phyloP scores from a whole-genome alignment of 1,140 invertebrate genomes.

The Oedothorax gibbosus region DNA sequence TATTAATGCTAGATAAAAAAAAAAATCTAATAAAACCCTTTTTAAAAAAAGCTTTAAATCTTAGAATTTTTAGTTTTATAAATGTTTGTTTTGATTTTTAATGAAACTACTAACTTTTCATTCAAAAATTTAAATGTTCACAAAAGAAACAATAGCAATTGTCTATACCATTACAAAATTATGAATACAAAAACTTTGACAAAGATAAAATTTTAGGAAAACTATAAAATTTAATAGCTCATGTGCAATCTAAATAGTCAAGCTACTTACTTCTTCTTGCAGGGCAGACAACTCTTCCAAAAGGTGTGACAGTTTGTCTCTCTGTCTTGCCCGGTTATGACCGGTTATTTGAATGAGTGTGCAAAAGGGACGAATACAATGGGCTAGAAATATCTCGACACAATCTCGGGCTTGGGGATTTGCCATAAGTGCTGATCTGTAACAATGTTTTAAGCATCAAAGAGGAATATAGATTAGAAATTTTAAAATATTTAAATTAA shows the following conservation, averaged over 20 bases:
- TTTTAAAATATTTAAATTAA: not conserved
- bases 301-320: conserved; percentile 91
- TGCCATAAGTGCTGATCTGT: conserved; percentile 55
- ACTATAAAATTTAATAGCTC: not conserved
- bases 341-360: conserved; percentile 79
- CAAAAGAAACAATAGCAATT: not conserved
- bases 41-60: too few species aligned
- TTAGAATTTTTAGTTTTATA: too few species aligned
- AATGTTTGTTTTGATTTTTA: too few species aligned
- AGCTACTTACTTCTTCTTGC: conserved; percentile 85
- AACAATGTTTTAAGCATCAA: conserved; percentile 20
- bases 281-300: conserved; percentile 89
- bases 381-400: conserved; percentile 88
- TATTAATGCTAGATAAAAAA: not conserved
- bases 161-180: not conserved
- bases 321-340: conserved; percentile 92
- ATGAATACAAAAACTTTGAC: not conserved
- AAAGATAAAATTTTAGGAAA: not conserved
- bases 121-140: too few species aligned
- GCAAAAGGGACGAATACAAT: conserved; percentile 88
- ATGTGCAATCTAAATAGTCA: not conserved
- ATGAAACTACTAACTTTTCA: too few species aligned
- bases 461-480: too few species aligned
- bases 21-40: too few species aligned
- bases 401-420: conserved; percentile 80